Evolutionary conservation across 2,888 invertebrate species (phyloP), one percentile per base, ranked within the genome.

Genomic region (Ectemnius cavifrons): DNA sequence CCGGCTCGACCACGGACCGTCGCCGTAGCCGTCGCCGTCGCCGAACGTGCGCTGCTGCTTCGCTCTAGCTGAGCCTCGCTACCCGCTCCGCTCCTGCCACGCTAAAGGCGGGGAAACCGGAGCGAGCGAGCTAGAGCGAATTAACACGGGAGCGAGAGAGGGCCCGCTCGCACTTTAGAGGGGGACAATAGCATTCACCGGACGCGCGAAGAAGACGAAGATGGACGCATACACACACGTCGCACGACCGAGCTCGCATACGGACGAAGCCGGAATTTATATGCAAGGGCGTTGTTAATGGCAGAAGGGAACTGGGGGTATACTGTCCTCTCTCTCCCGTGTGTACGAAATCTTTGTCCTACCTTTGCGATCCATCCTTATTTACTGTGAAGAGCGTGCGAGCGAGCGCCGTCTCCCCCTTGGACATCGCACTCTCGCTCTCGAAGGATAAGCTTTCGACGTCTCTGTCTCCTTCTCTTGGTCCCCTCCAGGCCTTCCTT

Each of bases 241-340:
- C 66, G 47, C 62, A 63, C 68, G 63, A 67, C 57, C 65, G 62
- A 47, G 58, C 69, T 52, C 52, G 76, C 83, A 84, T 86, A 84
- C 82, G 82, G 78, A 85, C 78, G 81, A 83, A 83, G 82, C 82
- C 82, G 77, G 89, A 89, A 91, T 91, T 91, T 90, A 91, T 91
- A 89, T 88, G 91, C 90, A 89, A 91, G 90, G 91, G 91, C 91
- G 91, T 90, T 90, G 90, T 90, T 91, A 90, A 90, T 89, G 89
- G 89, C 84, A 86, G 85, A 85, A 87, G 88, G 86, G 82, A 82
- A 78, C 70, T 79, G 76, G 67, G 71, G 70, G 82, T 73, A 81
- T 82, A 81, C 73, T 59, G 8, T 28, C n/a, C 72, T 60, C 66
- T 67, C 63, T 57, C 60, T 56, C 8, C 13, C 61, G 27, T 62